phyloP scores from a whole-genome alignment of 2,113 vertebrate genomes.

The Pollachius pollachius region DNA sequence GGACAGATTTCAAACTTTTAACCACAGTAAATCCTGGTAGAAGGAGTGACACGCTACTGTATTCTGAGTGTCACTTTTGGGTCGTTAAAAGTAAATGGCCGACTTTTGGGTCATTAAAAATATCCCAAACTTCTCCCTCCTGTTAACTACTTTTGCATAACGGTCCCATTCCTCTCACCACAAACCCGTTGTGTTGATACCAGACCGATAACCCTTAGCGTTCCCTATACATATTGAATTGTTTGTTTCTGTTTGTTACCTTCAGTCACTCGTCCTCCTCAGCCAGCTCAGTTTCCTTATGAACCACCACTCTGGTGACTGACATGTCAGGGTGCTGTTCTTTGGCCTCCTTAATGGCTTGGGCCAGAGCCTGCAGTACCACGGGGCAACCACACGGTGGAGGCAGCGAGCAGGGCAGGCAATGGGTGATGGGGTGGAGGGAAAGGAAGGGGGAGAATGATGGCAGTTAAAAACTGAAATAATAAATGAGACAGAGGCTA shows the following conservation, averaged over 20 bases:
- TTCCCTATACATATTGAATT: slow-evolving; percentile 22
- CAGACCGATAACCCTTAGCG: neutral
- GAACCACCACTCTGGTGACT: slow-evolving; percentile 97
- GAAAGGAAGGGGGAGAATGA: slow-evolving; percentile 13
- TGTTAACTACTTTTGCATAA: too few relatives aligned
- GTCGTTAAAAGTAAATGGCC: too few relatives aligned
- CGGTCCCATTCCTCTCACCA: too few relatives aligned
- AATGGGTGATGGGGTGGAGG: slow-evolving; percentile 22
- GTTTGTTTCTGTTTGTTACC: slow-evolving; percentile 38
- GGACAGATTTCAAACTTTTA: too few relatives aligned
- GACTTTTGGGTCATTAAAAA: too few relatives aligned
- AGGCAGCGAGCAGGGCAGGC: slow-evolving; percentile 53
- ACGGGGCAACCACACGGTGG: slow-evolving; percentile 38
- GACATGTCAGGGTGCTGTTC: slow-evolving; percentile 99
- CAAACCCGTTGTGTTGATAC: too few relatives aligned
- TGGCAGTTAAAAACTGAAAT: slow-evolving; percentile 46
- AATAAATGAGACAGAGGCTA: slow-evolving; percentile 28
- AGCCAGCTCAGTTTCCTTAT: slow-evolving; percentile 94
- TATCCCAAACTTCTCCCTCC: too few relatives aligned
- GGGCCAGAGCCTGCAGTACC: slow-evolving; percentile 87
- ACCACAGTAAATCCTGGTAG: too few relatives aligned
- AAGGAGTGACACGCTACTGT: too few relatives aligned
- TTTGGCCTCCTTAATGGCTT: slow-evolving; percentile 99
- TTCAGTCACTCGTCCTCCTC: slow-evolving; percentile 84
- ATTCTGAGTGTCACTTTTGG: too few relatives aligned